These are phyloP conservation scores for Florisuga fusca DNA, from an alignment of 2,797 vertebrate genomes.

Conservation along the genomic window DNA sequence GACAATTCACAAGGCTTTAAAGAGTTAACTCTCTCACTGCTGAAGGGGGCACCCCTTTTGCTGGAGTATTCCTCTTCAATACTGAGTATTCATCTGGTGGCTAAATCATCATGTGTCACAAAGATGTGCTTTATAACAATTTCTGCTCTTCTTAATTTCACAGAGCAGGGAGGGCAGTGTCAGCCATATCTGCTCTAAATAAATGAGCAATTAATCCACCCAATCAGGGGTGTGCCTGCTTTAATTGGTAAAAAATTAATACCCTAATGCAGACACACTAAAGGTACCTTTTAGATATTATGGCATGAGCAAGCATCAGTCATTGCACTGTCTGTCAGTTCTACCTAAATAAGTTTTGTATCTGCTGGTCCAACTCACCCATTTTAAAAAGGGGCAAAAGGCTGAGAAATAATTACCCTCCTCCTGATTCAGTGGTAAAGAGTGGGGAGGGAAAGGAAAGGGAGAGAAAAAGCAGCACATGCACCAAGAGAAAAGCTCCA, in stretches of 20 bases:
- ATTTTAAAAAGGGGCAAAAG: background rate
- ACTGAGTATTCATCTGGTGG: background rate
- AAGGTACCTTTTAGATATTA: background rate
- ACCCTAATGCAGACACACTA: background rate
- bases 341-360: background rate
- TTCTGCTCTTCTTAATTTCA: background rate
- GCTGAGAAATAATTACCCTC: background rate
- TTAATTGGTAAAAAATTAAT: background rate
- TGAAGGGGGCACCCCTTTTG: background rate
- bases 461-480: background rate
- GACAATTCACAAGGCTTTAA: background rate
- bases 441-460: background rate
- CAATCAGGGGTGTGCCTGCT: background rate
- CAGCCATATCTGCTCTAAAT: background rate
- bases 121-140: background rate
- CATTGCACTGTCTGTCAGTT: background rate
- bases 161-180: background rate
- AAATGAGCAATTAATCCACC: background rate
- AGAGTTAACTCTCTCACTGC: background rate
- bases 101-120: background rate
- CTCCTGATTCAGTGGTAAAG: background rate
- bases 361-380: background rate
- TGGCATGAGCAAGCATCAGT: rapidly evolving
- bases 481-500: background rate
- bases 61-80: background rate